phyloP scores from a whole-genome alignment of 2,113 vertebrate species.

The Calypte anna region DNA sequence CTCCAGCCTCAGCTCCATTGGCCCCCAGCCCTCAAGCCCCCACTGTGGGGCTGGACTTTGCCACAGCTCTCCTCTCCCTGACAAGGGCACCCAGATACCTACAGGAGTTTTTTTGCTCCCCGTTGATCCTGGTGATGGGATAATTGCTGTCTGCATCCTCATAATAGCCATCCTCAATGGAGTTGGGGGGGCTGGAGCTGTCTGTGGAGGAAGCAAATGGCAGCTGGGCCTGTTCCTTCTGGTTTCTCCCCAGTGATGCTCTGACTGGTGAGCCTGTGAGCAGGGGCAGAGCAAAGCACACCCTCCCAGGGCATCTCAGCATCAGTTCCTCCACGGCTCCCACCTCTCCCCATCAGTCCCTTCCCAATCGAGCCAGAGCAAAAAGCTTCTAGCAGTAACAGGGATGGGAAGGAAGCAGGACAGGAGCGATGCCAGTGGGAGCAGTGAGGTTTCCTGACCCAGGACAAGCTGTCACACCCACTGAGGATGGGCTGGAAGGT shows the following conservation, averaged over 20 bases:
- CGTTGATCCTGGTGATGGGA: constrained; percentile 88
- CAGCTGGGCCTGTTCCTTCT: background rate
- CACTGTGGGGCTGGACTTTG: background rate
- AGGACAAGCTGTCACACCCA: fast-evolving
- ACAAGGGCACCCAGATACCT: background rate
- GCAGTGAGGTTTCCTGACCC: background rate
- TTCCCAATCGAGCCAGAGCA: background rate
- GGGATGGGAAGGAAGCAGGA: background rate
- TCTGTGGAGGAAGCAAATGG: constrained; percentile 74
- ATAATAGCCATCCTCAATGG: constrained; percentile 91
- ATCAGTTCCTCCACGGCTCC: fast-evolving
- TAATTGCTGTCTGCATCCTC: constrained; percentile 97
- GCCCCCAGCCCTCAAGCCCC: background rate
- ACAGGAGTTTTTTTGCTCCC: constrained; percentile 92
- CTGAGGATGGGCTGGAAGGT: fast-evolving
- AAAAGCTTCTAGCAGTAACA: background rate
- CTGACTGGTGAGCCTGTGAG: fast-evolving
- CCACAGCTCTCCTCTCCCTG: background rate
- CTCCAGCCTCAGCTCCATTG: background rate
- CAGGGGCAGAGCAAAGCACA: background rate
- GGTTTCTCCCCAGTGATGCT: background rate
- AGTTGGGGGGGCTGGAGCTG: constrained; percentile 90
- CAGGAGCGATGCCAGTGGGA: background rate
- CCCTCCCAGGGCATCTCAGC: background rate
- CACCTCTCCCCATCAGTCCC: background rate